phyloP scores from a whole-genome alignment of 2,888 invertebrate genomes.

The Hylaea fasciaria region DNA sequence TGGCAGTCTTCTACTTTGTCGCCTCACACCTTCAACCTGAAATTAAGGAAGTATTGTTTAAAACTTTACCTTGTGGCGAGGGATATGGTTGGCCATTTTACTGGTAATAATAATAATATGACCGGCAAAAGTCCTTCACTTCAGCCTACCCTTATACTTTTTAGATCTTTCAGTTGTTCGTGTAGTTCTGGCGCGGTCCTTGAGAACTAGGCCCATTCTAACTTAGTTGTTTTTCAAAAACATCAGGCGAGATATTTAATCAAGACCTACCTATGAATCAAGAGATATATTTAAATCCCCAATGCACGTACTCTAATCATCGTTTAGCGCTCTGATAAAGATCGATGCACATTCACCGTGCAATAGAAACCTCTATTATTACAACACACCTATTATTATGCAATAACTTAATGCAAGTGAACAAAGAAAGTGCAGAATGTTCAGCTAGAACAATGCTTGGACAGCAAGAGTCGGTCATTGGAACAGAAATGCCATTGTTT shows the following conservation, averaged over 20 bases:
- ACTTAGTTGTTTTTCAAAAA: too few relatives aligned
- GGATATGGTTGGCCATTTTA: too few relatives aligned
- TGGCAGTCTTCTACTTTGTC: constrained; percentile 66
- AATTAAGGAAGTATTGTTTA: constrained; percentile 39
- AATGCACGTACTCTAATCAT: background rate
- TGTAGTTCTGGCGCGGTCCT: too few relatives aligned
- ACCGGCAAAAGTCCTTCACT: too few relatives aligned
- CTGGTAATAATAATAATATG: too few relatives aligned
- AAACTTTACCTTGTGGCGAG: background rate
- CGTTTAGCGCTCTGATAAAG: constrained; percentile 16
- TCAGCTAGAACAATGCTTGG: constrained; percentile 64
- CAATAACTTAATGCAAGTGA: constrained; percentile 33
- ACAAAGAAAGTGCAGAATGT: constrained; percentile 54
- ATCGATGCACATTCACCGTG: constrained; percentile 25
- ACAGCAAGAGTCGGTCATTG: constrained; percentile 53
- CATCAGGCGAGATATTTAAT: too few relatives aligned
- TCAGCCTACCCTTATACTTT: too few relatives aligned
- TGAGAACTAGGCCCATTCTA: too few relatives aligned
- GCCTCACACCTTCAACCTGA: constrained; percentile 68
- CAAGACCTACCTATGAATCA: too few relatives aligned
- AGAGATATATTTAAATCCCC: too few relatives aligned
- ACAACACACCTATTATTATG: constrained; percentile 22
- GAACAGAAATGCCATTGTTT: constrained; percentile 55
- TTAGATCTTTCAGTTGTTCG: too few relatives aligned
- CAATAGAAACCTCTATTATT: constrained; percentile 22